A percentile compares a stretch with the other conserved stretches of the same genome.
Evolutionary conservation across 1,140 invertebrate genomes (phyloP).

Genomic region (Anastatus disparis): DNA sequence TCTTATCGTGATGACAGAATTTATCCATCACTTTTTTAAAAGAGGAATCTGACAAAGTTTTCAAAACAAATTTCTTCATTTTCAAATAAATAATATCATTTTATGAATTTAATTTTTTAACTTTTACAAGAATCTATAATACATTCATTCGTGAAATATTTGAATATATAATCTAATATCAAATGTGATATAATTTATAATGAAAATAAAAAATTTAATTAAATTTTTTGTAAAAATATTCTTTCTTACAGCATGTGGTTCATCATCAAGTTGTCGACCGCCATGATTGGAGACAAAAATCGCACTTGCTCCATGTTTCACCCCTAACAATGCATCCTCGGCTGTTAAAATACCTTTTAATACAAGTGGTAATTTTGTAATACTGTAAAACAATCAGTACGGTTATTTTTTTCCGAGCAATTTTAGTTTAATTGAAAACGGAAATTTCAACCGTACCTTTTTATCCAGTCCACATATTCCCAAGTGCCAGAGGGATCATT

Average conservation of each 20-base stretch:
- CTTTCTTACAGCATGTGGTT: conserved; percentile 77
- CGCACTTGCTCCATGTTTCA: conserved; percentile 78
- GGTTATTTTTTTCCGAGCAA: background rate
- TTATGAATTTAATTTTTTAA: too few relatives aligned
- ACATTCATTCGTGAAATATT: background rate
- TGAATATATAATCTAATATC: conserved; percentile 32
- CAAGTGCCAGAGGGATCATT: conserved; percentile 85
- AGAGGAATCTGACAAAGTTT: too few relatives aligned
- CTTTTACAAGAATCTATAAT: too few relatives aligned
- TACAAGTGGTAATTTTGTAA: conserved; percentile 86
- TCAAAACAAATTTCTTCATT: too few relatives aligned
- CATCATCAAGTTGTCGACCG: conserved; percentile 87
- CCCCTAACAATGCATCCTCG: conserved; percentile 84
- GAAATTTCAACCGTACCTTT: conserved; percentile 68
- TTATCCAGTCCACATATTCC: conserved; percentile 87
- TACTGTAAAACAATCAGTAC: conserved; percentile 62
- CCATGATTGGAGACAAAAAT: conserved; percentile 95
- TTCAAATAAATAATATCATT: too few relatives aligned
- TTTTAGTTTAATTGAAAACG: background rate
- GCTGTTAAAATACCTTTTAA: conserved; percentile 90
- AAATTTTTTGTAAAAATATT: conserved; percentile 8
- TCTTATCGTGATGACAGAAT: too few relatives aligned
- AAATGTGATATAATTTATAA: too few relatives aligned
- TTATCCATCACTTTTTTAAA: too few relatives aligned
- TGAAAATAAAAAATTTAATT: too few relatives aligned